phyloP scores from a whole-genome alignment of 92 coral and sea anemone genomes.

The Parazoanthus atlanticus region DNA sequence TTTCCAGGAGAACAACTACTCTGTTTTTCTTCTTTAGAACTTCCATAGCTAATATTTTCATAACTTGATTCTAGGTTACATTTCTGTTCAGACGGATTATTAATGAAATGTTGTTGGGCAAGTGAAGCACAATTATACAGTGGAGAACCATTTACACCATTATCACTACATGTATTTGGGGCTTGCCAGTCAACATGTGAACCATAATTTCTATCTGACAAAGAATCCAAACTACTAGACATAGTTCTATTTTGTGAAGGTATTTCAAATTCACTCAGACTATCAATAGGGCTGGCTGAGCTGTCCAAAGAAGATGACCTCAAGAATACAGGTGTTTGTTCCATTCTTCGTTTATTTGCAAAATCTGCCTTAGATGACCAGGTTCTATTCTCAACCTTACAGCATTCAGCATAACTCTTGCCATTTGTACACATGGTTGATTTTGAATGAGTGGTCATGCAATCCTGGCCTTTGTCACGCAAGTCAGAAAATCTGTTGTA shows the following conservation, averaged over 20 bases:
- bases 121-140: background rate
- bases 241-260: constrained; percentile 10
- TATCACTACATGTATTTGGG: background rate
- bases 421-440: background rate
- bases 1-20: background rate
- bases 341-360: background rate
- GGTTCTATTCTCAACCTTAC: background rate
- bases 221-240: background rate
- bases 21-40: background rate
- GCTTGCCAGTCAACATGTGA: background rate
- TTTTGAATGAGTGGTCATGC: background rate
- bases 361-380: background rate
- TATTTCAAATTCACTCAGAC: constrained; percentile 60
- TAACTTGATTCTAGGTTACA: background rate
- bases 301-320: constrained; percentile 2
- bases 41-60: background rate
- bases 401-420: constrained; percentile 2
- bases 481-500: background rate
- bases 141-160: background rate
- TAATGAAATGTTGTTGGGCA: background rate
- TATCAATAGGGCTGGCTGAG: constrained; percentile 47
- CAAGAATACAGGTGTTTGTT: background rate
- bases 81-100: background rate
- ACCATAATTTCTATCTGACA: background rate
- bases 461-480: background rate